Percentiles rank a stretch among this genome's conserved stretches.
Conservation (phyloP, 2,797 vertebrate genomes). For the Lepidocolaptes lacrymiger region DNA sequence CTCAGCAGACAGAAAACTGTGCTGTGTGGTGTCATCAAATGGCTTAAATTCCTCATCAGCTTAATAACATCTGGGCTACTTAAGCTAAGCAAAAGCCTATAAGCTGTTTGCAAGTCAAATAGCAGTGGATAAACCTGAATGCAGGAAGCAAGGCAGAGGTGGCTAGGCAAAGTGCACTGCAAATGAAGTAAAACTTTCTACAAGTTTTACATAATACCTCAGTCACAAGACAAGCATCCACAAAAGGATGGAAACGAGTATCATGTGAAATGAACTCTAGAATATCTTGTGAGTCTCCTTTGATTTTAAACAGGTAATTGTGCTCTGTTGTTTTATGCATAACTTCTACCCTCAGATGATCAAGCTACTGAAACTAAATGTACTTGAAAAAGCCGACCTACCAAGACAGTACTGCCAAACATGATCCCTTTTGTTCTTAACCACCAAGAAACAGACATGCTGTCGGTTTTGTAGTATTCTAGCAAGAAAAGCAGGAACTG, state of each 20-base stretch:
- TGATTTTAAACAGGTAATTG: background rate
- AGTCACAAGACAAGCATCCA: background rate
- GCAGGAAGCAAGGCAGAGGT: background rate
- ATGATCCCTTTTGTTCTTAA: background rate
- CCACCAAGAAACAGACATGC: background rate
- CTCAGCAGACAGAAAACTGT: background rate
- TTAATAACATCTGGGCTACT: slow-evolving; percentile 30
- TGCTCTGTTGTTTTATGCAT: background rate
- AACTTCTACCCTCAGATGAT: background rate
- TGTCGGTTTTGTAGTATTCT: background rate
- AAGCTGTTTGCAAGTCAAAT: slow-evolving; percentile 16
- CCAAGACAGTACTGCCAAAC: background rate
- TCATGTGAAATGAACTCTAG: background rate
- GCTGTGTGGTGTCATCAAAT: slow-evolving; percentile 1
- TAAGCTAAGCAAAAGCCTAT: background rate
- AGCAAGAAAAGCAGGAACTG: background rate
- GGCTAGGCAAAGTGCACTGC: background rate
- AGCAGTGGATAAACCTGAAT: background rate
- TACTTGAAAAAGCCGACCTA: background rate
- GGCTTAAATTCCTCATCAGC: slow-evolving; percentile 54
- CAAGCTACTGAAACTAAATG: background rate
- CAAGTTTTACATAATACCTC: background rate
- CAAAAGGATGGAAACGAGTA: background rate
- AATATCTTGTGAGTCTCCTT: background rate
- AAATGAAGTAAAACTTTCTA: background rate